Evolutionary conservation across 2,113 vertebrate species (phyloP), one percentile per base, ranked within the genome.

Genomic region (Spea bombifrons): DNA sequence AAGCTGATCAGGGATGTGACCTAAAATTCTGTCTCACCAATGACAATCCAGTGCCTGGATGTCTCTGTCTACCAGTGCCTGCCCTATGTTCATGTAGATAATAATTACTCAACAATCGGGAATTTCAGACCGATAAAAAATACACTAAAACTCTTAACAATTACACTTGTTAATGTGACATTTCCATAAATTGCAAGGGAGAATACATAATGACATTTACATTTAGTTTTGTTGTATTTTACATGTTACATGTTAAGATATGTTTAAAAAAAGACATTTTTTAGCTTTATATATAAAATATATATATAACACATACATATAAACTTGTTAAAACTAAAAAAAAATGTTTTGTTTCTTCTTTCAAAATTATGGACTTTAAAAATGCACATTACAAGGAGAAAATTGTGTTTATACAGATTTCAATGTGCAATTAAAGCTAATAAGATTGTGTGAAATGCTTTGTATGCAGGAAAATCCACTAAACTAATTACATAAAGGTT

Each of bases 341-440:
- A 63, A 30, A 30, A 1, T 30, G 30, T 30, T 30, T 30, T 52
- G 9, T 52, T 10, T 52, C 50, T 7, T 52, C 50, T 65, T 45
- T 66, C 13, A 47, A 45, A 1, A 8, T 47, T 45, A 15, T 72
- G 30, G 9, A 5, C 52, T 72, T 44, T 72, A 45, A 57, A 72
- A 72, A 72, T 69, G 5, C 43, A 61, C 46, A 76, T 70, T 69
- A 69, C n/a, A 74, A 57, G 77, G 85, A 81, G 83, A 10, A 4
- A 78, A 63, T 8, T 76, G 75, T 79, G 75, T 64, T 81, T 82
- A 84, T 80, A 80, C 82, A 49, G 86, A 82, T 81, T 55, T 85
- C 75, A 82, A 67, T 79, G 83, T 78, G 69, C 82, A 88, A 86
- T 89, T 89, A 86, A 86, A 87, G 84, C 79, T 88, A 88, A 89